Evolutionary conservation across 1,140 invertebrate species (phyloP).

Genomic region (Argopecten irradians): DNA sequence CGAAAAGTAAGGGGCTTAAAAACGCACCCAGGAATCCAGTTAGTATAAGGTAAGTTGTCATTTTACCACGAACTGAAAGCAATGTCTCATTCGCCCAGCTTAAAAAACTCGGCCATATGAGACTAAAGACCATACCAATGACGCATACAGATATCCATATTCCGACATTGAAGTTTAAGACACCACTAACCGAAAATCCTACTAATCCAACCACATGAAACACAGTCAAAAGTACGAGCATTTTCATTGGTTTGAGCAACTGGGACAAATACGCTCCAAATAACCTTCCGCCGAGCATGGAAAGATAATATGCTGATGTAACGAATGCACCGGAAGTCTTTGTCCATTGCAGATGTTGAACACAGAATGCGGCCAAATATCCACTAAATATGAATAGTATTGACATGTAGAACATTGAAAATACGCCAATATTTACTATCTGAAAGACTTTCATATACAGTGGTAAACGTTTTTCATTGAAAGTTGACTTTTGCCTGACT

Average conservation of each 20-base stretch:
- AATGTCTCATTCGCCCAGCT: slow-evolving; percentile 56
- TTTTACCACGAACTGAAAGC: slow-evolving; percentile 49
- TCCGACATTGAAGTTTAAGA: slow-evolving; percentile 1
- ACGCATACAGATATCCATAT: slow-evolving; percentile 47
- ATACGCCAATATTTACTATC: slow-evolving; percentile 40
- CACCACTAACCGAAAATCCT: slow-evolving; percentile 30
- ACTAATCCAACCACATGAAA: slow-evolving; percentile 27
- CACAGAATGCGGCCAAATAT: slow-evolving; percentile 55
- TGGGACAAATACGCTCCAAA: slow-evolving; percentile 45
- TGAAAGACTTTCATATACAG: background rate
- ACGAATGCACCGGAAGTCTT: slow-evolving; percentile 48
- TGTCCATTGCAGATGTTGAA: slow-evolving; percentile 50
- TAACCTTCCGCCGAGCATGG: slow-evolving; percentile 51
- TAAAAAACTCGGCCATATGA: slow-evolving; percentile 55
- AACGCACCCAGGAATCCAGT: slow-evolving; percentile 55
- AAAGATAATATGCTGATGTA: slow-evolving; percentile 49
- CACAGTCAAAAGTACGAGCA: slow-evolving; percentile 38
- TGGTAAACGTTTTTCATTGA: background rate
- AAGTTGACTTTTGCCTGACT: background rate
- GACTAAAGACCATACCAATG: slow-evolving; percentile 51
- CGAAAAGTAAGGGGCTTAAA: slow-evolving; percentile 53
- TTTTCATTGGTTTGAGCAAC: slow-evolving; percentile 42
- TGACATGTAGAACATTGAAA: slow-evolving; percentile 49
- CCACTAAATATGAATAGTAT: slow-evolving; percentile 53
- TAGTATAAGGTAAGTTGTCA: slow-evolving; percentile 54